Percentiles rank a stretch among this genome's conserved stretches.
These are phyloP conservation scores for Genyomyrus donnyi DNA, from an alignment of 2,113 vertebrate genomes.

Conservation along the genomic window DNA sequence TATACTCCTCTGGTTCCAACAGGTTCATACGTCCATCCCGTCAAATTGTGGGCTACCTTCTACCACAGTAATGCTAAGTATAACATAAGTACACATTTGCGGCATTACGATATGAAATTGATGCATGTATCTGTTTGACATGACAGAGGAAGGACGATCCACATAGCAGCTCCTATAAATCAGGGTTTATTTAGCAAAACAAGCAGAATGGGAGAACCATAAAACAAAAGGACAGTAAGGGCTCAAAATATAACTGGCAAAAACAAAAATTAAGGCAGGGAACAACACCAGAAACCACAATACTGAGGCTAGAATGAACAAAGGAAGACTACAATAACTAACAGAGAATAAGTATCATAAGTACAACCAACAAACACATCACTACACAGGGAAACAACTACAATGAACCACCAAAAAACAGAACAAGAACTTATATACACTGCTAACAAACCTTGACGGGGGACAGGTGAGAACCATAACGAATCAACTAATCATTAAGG, in stretches of 20 bases:
- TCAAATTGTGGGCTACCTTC: neutral
- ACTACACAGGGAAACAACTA: neutral
- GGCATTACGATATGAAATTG: neutral
- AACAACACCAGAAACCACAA: too few species aligned
- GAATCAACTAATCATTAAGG: neutral
- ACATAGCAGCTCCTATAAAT: too few species aligned
- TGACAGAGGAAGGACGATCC: too few species aligned
- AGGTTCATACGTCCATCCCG: neutral
- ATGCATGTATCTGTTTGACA: neutral
- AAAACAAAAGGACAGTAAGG: too few species aligned
- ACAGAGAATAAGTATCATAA: neutral
- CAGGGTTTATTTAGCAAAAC: too few species aligned
- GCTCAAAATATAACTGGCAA: too few species aligned
- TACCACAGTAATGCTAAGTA: neutral
- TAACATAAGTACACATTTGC: neutral
- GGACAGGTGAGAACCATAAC: neutral
- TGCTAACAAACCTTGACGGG: neutral
- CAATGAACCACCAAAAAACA: neutral
- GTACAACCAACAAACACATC: neutral
- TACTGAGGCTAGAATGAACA: neutral
- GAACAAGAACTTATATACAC: neutral
- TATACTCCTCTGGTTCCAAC: neutral
- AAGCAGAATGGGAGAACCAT: too few species aligned
- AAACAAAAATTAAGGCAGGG: too few species aligned
- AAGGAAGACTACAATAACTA: neutral